Base-by-base conservation (phyloP, 2,888 invertebrate species). In the Cylloceria caligata region DNA sequence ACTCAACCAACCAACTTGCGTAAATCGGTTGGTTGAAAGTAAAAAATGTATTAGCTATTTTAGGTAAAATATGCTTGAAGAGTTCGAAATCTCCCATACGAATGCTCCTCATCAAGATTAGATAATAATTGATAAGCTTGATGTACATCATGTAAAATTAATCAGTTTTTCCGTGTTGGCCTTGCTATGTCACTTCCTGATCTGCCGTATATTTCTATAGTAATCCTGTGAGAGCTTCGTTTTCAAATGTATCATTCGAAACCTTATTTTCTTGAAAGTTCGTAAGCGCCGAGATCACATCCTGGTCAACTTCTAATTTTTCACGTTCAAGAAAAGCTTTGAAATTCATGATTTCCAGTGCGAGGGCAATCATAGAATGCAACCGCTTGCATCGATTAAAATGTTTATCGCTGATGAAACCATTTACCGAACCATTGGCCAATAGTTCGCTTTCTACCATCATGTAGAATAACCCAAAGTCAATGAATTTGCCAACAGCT, bases 1-100 rank as follows among this genome's bases (percentile, higher is more conserved):
- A 92, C 82, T 75, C 82, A 5, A 89, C 87, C 7, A 87, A 75
- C 85, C 88, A 91, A 3, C 89, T 85, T 62, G 90, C 86, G 85
- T 92, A 91, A 68, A 91, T 92, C 65, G 69, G 89, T 24, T 91
- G 90, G 81, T 91, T 91, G 45, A 84, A 86, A 0, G 78, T 77
- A 64, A 91, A 91, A 86, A 91, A 91, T 30, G 91, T 71, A 84
- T 88, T 87, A 2, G 85, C 84, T 3, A 92, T 89, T 83, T 89
- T 88, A 5, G 86, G 83, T 49, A 91, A 74, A 57, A 86, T 75
- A n/a, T 84, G 84, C 79, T 84, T 80, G 52, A 84, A 90, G 57
- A 88, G 73, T 42, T 88, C 80, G 76, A 91, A 88, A 84, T 92
- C 86, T 21, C 86, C 85, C 24, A 83, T 87, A 19, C 90, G 73